Evolutionary conservation across 2,113 vertebrate species (phyloP).

Genomic region (Takifugu flavidus): DNA sequence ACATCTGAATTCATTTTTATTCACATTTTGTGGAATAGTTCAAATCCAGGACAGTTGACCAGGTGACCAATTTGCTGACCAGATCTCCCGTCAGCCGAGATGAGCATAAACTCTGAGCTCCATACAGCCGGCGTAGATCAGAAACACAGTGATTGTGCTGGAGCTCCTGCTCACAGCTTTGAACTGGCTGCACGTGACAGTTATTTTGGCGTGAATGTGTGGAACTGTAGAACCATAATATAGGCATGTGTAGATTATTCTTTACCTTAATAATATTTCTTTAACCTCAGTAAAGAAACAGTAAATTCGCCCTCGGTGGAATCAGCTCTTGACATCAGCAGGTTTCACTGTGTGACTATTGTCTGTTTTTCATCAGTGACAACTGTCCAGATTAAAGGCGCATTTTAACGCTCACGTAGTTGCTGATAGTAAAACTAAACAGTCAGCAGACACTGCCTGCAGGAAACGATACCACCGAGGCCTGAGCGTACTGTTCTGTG

Average conservation of each 20-base stretch:
- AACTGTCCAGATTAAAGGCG: too few species aligned
- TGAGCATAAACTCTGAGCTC: conserved; percentile 19
- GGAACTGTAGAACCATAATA: conserved; percentile 22
- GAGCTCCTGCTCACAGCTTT: conserved; percentile 12
- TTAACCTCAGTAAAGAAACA: conserved; percentile 36
- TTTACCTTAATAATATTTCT: conserved; percentile 21
- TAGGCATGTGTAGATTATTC: conserved; percentile 33
- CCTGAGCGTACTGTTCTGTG: background rate
- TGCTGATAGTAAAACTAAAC: too few species aligned
- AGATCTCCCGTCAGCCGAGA: background rate
- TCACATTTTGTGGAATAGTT: background rate
- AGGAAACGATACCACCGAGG: background rate
- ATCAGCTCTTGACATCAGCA: background rate
- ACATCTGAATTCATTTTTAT: background rate
- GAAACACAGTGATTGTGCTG: background rate
- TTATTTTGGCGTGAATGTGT: conserved; percentile 22
- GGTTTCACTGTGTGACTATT: too few species aligned
- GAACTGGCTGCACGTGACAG: conserved; percentile 39
- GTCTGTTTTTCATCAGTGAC: too few species aligned
- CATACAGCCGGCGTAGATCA: conserved; percentile 16
- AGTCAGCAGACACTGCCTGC: background rate
- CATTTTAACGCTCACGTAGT: too few species aligned
- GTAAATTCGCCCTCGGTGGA: background rate
- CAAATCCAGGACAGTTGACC: background rate
- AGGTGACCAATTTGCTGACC: too few species aligned